Evolutionary conservation across 1,140 invertebrate species (phyloP).

Genomic region (Muscidifurax raptorellus): DNA sequence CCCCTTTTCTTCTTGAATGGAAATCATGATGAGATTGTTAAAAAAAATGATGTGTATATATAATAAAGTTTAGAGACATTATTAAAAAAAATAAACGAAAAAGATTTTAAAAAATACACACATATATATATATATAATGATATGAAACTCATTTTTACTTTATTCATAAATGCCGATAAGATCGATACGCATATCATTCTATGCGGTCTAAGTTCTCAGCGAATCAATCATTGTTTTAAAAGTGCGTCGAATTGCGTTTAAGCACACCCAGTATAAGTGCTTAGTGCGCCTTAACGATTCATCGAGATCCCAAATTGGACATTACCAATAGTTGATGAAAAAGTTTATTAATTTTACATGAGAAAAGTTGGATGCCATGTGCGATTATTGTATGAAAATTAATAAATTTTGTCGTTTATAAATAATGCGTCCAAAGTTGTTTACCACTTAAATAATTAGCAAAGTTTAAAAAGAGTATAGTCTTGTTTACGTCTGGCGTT

Average conservation of each 20-base stretch:
- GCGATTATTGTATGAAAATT: conserved; percentile 41
- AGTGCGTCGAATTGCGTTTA: conserved; percentile 8
- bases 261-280: neutral
- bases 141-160: conserved; percentile 21
- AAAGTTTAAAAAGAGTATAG: neutral
- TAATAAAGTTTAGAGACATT: conserved; percentile 47
- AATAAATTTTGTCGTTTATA: conserved; percentile 48
- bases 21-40: conserved; percentile 33
- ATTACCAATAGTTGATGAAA: conserved; percentile 1
- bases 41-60: conserved; percentile 42
- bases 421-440: conserved; percentile 1
- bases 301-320: neutral
- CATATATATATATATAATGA: no score
- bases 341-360: conserved; percentile 46
- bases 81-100: conserved; percentile 3
- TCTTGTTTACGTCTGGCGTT: neutral
- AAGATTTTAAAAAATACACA: conserved; percentile 2
- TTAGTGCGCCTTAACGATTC: neutral
- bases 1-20: conserved; percentile 22
- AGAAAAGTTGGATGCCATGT: conserved; percentile 34
- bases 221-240: conserved; percentile 33
- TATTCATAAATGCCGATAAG: conserved; percentile 21
- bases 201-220: neutral
- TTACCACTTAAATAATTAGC: neutral
- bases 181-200: conserved; percentile 12